Evolutionary conservation across 2,113 vertebrate species (phyloP), one percentile per base, ranked within the genome.

Genomic region (Brienomyrus brachyistius): DNA sequence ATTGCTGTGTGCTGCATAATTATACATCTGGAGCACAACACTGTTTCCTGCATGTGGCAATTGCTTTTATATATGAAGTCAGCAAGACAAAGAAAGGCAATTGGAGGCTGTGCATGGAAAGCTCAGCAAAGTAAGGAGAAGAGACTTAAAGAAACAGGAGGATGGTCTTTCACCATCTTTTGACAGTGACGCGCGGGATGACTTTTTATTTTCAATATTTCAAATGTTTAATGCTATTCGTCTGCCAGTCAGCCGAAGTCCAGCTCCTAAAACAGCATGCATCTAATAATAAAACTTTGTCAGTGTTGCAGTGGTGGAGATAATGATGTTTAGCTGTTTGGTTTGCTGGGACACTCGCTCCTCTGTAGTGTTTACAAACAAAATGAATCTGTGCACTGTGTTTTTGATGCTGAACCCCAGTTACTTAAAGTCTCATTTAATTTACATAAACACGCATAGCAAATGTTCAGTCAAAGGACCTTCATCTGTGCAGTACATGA

Each of bases 1-100:
- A 84, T 84, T 89, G 88, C 74, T 54, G 40, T 88, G 15, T 43
- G 52, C 80, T 40, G 45, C 80, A 59, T 89, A 89, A 89, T 89
- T 45, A 89, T 19, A 84, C 56, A 40, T 89, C 77, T 89, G 23
- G 35, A 56, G 52, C 13, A 47, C 77, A 59, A 35, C n/a, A 21
- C 56, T 89, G 17, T 89, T 89, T 52, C 50, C 47, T 40, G 62
- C 50, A 82, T 89, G 35, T 45, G 51, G 31, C 74, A 82, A n/a
- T 23, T 89, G 70, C 51, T 35, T 77, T 70, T 88, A n/a, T 43
- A 48, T 74, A 47, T 48, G 62, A 74, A 48, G 59, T 50, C 87
- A 74, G 27, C 88, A 83, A 17, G 66, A 48, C 59, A 77, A 52
- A 56, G 50, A 88, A 89, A 82, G 19, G 45, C 88, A 35, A 80